These are phyloP conservation scores for Bellardia pandia DNA, from an alignment of 2,888 invertebrate genomes.

Conservation along the genomic window DNA sequence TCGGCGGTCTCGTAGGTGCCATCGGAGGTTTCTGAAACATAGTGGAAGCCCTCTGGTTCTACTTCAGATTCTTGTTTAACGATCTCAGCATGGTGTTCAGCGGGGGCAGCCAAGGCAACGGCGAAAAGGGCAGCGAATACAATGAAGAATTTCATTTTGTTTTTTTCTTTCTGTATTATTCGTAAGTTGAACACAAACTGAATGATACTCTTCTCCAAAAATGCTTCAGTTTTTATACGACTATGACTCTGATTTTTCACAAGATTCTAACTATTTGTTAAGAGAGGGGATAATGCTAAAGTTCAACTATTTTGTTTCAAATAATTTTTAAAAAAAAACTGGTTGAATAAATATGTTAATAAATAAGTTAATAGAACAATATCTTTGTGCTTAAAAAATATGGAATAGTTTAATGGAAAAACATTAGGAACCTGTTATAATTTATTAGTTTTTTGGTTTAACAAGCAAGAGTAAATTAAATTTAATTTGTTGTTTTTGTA, in stretches of 20 bases:
- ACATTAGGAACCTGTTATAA: background rate
- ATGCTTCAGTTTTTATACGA: conserved; percentile 42
- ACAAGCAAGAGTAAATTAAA: background rate
- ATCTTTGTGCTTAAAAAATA: background rate
- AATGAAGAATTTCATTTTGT: conserved; percentile 74
- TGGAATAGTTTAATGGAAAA: conserved; percentile 1
- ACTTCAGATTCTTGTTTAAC: conserved; percentile 69
- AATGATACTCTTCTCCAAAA: conserved; percentile 49
- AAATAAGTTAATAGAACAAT: background rate
- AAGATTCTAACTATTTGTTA: background rate
- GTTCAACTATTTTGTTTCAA: background rate
- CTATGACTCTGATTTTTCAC: background rate
- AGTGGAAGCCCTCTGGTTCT: conserved; percentile 64
- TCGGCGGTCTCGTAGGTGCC: conserved; percentile 84
- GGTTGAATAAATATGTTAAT: background rate
- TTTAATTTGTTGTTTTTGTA: too few relatives aligned
- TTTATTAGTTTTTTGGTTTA: background rate
- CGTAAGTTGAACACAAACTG: conserved; percentile 55
- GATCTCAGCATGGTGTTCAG: conserved; percentile 73
- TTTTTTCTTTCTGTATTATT: conserved; percentile 52
- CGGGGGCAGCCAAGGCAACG: conserved; percentile 76
- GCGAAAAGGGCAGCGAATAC: conserved; percentile 78
- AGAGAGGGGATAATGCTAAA: background rate
- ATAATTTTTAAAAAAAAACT: background rate
- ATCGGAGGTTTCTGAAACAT: conserved; percentile 82